Percentiles rank a stretch among this genome's conserved stretches.
These are phyloP conservation scores for Gryon sp. DNA, from an alignment of 1,140 invertebrate species.

Conservation along the genomic window DNA sequence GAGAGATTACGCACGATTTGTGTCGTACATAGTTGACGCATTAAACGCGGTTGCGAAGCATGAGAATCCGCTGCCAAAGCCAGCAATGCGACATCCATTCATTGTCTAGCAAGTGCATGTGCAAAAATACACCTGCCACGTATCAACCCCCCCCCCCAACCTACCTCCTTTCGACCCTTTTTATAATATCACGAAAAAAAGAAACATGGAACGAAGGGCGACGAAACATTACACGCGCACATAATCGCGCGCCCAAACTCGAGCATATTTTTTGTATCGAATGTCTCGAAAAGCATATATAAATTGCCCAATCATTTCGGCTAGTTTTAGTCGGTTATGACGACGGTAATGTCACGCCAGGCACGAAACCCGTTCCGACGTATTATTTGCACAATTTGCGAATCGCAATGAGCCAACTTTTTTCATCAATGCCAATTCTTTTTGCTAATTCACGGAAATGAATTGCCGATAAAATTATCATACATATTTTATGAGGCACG, in stretches of 20 bases:
- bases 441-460: neutral
- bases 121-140: slow-evolving; percentile 71
- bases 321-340: slow-evolving; percentile 54
- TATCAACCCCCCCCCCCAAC: slow-evolving; percentile 33
- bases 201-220: no score
- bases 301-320: slow-evolving; percentile 63
- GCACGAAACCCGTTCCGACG: slow-evolving; percentile 64
- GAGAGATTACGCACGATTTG: no score
- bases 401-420: slow-evolving; percentile 40
- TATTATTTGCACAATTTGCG: slow-evolving; percentile 44
- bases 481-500: neutral
- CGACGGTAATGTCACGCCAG: slow-evolving; percentile 66
- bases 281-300: slow-evolving; percentile 53
- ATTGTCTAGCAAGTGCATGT: slow-evolving; percentile 69
- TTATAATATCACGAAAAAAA: no score
- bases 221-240: slow-evolving; percentile 67
- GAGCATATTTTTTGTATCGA: slow-evolving; percentile 71
- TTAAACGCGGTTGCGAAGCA: slow-evolving; percentile 59
- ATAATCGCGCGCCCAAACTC: slow-evolving; percentile 65
- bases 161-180: no score
- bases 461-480: neutral
- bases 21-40: slow-evolving; percentile 14
- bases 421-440: slow-evolving; percentile 4
- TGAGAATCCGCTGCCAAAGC: slow-evolving; percentile 60
- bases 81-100: slow-evolving; percentile 57